Conservation (phyloP, 2,113 vertebrate genomes). For the Siphamia tubifer region DNA sequence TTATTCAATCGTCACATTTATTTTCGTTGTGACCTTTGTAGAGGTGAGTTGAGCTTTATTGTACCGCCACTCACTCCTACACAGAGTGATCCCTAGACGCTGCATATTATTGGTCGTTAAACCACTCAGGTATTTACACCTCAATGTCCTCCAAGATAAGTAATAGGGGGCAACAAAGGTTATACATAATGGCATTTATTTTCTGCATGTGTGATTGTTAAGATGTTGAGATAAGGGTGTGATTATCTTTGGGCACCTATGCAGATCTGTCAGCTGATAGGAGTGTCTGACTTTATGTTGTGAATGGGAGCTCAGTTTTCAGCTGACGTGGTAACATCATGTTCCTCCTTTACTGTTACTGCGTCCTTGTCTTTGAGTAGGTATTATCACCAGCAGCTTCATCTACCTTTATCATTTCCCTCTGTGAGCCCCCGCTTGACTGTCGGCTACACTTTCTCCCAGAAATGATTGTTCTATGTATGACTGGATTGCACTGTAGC, state of each 20-base stretch:
- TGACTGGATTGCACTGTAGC: too few relatives aligned
- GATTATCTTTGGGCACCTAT: not conserved
- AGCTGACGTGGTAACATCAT: constrained; percentile 32
- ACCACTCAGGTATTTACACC: not conserved
- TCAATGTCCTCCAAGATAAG: not conserved
- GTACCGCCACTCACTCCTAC: not conserved
- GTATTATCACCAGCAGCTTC: not conserved
- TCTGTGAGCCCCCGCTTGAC: not conserved
- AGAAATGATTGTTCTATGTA: not conserved
- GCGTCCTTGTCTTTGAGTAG: constrained; percentile 38
- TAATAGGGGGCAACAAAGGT: not conserved
- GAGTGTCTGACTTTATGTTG: not conserved
- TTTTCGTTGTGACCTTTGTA: constrained; percentile 25
- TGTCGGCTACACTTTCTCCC: not conserved
- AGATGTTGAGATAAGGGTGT: not conserved
- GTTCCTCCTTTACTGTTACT: constrained; percentile 13
- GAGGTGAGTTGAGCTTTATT: constrained; percentile 4
- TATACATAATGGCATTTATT: not conserved
- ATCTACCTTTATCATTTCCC: constrained; percentile 6
- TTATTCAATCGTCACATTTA: constrained; percentile 17
- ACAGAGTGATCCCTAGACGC: not conserved
- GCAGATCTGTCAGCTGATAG: constrained; percentile 13
- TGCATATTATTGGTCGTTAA: not conserved
- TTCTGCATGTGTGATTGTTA: not conserved
- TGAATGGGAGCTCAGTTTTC: constrained; percentile 38